Evolutionary conservation across 2,113 vertebrate species (phyloP), one percentile per base, ranked within the genome.

Genomic region (Tachysurus vachellii): DNA sequence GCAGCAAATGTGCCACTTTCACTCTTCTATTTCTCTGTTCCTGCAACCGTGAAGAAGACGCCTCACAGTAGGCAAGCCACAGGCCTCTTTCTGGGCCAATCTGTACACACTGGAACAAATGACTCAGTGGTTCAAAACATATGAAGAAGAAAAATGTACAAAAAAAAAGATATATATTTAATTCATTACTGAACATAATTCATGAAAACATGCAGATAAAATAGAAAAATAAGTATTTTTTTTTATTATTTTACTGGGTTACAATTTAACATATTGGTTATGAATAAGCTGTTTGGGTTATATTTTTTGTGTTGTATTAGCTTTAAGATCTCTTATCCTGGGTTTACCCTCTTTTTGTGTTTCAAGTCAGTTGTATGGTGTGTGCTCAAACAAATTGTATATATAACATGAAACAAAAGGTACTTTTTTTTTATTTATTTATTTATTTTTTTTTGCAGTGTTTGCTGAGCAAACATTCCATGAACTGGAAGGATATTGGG

Each of bases 11-110:
- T 86, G 81, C 84, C 83, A 89, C 80, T 79, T 82, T 61, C 26
- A 85, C 56, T 84, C 59, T 56, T 64, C 66, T 82, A n/a, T 73
- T 73, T 59, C 64, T 62, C 36, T 26, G 54, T 83, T 59, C 59
- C 64, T 84, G 56, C 56, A 88, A 76, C 80, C 80, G 56, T 90
- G 64, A 59, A 81, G 66, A 56, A 73, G 71, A 59, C 1, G 5
- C 73, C 80, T 89, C 53, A 36, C 36, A 83, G 53, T 80, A 88
- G 70, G 53, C 86, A 90, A 23, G 71, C 77, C 81, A 66, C 77
- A 84, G 87, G 68, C 82, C 71, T 56, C 79, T 88, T 85, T 77
- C 75, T 54, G 47, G 26, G 50, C 75, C 14, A 54, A 54, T 77
- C 75, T 77, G 47, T 28, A 50, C 11, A 13, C 47, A 76, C 47